phyloP scores from a whole-genome alignment of 2,113 vertebrate species.

The Anthoscopus minutus region DNA sequence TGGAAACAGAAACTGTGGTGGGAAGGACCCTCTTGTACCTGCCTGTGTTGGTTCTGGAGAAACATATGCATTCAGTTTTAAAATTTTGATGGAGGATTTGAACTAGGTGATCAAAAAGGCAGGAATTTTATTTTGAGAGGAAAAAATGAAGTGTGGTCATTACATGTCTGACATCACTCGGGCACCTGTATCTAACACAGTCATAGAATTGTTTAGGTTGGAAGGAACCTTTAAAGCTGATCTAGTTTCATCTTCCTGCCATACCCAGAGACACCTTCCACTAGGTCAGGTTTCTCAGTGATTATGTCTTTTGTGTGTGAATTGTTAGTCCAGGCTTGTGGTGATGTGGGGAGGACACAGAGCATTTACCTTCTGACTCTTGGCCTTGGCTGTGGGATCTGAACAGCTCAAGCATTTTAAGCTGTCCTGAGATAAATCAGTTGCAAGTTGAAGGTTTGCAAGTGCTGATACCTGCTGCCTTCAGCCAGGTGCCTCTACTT shows the following conservation, averaged over 20 bases:
- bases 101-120: background rate
- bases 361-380: background rate
- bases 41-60: background rate
- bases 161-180: background rate
- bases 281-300: background rate
- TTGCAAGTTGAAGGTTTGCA: background rate
- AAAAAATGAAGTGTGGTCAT: rapidly evolving
- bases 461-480: background rate
- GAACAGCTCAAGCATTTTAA: background rate
- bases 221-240: background rate
- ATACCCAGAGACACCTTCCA: background rate
- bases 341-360: background rate
- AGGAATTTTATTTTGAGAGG: background rate
- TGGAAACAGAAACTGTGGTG: background rate
- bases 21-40: background rate
- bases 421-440: background rate
- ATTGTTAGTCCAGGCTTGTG: background rate
- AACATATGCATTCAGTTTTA: background rate
- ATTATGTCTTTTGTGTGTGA: rapidly evolving
- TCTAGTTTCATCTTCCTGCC: background rate
- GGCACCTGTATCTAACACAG: background rate
- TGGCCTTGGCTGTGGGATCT: background rate
- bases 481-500: background rate
- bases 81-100: background rate
- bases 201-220: background rate